Evolutionary conservation across 2,113 vertebrate genomes (phyloP).

Genomic region (Microcebus lehilahytsara): DNA sequence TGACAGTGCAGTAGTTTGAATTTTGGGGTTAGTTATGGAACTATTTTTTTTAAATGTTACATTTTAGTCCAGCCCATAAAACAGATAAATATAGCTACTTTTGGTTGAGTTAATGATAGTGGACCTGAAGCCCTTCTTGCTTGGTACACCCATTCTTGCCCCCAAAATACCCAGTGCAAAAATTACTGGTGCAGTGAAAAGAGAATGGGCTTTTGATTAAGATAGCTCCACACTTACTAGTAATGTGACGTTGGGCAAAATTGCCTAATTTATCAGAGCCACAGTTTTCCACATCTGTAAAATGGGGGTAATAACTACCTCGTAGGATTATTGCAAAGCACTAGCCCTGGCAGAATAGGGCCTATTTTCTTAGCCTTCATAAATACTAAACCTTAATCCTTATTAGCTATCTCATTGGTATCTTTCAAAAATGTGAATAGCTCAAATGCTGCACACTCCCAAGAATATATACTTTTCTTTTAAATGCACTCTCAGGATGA

Average conservation of each 20-base stretch:
- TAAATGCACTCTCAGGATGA: not conserved
- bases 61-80: not conserved
- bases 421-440: not conserved
- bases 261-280: not conserved
- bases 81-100: not conserved
- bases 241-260: not conserved
- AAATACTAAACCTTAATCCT: not conserved
- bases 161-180: not conserved
- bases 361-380: not conserved
- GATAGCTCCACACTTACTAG: not conserved
- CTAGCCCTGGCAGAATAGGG: not conserved
- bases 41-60: not conserved
- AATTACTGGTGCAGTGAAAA: not conserved
- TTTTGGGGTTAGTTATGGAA: not conserved
- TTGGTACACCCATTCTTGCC: not conserved
- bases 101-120: not conserved
- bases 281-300: constrained; percentile 49
- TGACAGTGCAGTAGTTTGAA: not conserved
- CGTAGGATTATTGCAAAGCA: not conserved
- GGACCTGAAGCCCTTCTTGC: not conserved
- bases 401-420: not conserved
- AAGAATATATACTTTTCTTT: not conserved
- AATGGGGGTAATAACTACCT: not conserved
- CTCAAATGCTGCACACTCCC: not conserved
- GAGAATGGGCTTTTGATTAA: not conserved